phyloP scores from a whole-genome alignment of 2,888 invertebrate genomes.

The Polyommatus icarus region DNA sequence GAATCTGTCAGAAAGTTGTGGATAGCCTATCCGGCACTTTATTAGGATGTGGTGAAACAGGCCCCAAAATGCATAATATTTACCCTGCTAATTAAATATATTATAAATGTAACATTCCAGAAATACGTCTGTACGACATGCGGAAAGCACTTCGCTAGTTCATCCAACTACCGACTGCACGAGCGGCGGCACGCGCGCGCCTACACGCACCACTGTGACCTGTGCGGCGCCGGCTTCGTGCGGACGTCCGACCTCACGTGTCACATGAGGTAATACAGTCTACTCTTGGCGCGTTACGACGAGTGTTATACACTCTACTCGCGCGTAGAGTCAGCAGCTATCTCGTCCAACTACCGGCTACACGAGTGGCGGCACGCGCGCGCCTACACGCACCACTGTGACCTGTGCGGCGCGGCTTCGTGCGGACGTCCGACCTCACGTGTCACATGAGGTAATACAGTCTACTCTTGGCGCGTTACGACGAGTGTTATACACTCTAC shows the following conservation, averaged over 20 bases:
- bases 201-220: conserved; percentile 50
- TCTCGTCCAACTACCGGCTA: conserved; percentile 51
- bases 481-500: conserved; percentile 53
- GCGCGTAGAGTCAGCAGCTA: conserved; percentile 52
- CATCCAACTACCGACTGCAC: conserved; percentile 57
- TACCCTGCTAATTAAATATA: not conserved
- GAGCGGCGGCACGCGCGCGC: conserved; percentile 58
- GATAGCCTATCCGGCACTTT: no score
- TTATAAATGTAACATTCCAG: conserved; percentile 42
- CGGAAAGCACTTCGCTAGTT: conserved; percentile 49
- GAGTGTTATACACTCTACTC: conserved; percentile 54
- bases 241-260: conserved; percentile 52
- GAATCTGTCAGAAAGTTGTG: no score
- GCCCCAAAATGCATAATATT: no score
- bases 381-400: conserved; percentile 51
- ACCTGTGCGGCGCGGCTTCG: conserved; percentile 62
- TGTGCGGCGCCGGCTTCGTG: conserved; percentile 63
- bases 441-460: conserved; percentile 56
- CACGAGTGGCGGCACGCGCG: conserved; percentile 64
- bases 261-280: conserved; percentile 56
- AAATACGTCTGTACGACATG: conserved; percentile 59
- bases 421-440: conserved; percentile 53
- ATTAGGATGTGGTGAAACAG: no score
- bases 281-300: conserved; percentile 43
- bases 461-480: conserved; percentile 40